phyloP scores from a whole-genome alignment of 1,140 invertebrate species.

The Halyomorpha halys region DNA sequence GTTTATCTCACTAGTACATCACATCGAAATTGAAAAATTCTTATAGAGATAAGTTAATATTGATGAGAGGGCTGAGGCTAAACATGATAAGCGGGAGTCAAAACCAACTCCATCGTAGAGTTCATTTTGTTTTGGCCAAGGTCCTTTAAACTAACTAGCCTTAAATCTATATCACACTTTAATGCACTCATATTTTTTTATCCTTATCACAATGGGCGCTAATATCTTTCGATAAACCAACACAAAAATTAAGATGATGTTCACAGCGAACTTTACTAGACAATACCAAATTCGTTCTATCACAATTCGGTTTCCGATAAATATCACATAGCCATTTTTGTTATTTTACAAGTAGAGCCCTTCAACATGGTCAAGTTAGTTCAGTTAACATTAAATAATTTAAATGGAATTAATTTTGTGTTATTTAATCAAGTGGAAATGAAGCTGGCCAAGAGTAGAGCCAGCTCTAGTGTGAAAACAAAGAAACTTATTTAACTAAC shows the following conservation, averaged over 20 bases:
- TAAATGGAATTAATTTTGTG: neutral
- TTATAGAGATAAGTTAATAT: conserved; percentile 6
- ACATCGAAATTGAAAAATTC: conserved; percentile 17
- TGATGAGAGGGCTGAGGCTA: conserved; percentile 5
- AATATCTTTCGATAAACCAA: conserved; percentile 11
- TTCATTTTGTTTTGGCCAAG: conserved; percentile 5
- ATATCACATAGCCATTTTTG: conserved; percentile 23
- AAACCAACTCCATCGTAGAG: neutral
- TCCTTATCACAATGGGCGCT: conserved; percentile 22
- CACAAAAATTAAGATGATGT: neutral
- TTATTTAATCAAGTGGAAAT: neutral
- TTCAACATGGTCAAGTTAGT: neutral
- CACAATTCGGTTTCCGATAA: conserved; percentile 24
- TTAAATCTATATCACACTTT: conserved; percentile 26
- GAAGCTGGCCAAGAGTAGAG: neutral
- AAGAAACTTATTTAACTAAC: no score
- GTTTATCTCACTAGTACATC: conserved; percentile 19
- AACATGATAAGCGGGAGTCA: neutral
- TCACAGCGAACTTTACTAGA: conserved; percentile 13
- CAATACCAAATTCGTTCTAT: conserved; percentile 26
- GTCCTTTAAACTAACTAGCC: neutral
- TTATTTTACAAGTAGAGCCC: conserved; percentile 3
- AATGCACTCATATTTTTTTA: conserved; percentile 25
- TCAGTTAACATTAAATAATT: neutral
- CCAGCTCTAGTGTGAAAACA: no score